Evolutionary conservation across 2,113 vertebrate species (phyloP).

Genomic region (Globicephala melas): DNA sequence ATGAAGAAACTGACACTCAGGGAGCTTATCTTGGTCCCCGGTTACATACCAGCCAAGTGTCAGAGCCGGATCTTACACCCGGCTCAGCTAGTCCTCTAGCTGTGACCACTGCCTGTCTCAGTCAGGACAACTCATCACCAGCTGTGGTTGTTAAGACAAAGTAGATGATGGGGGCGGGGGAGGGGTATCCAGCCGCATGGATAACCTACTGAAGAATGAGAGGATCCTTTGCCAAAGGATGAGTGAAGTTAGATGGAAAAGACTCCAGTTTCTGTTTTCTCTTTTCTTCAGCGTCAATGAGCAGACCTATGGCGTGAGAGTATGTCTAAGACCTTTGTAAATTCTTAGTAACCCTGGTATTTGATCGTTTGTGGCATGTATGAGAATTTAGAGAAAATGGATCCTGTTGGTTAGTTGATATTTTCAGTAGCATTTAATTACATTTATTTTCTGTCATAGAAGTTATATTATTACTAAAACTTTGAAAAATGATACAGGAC

Average conservation of each 20-base stretch:
- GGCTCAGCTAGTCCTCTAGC: not conserved
- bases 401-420: not conserved
- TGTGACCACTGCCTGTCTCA: not conserved
- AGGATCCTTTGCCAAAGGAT: not conserved
- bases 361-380: not conserved
- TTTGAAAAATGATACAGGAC: not conserved
- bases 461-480: not conserved
- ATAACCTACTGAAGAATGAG: not conserved
- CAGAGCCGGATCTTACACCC: not conserved
- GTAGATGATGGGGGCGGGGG: too few relatives aligned
- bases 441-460: not conserved
- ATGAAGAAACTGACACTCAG: not conserved
- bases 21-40: not conserved
- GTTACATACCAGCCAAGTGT: not conserved
- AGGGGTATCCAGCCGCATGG: too few relatives aligned
- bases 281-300: not conserved
- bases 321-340: slow-evolving; percentile 25
- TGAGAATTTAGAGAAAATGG: not conserved
- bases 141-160: not conserved
- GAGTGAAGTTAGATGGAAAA: not conserved
- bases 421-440: not conserved
- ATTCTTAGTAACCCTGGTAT: not conserved
- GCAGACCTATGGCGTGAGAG: not conserved
- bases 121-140: not conserved
- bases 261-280: not conserved